Base-by-base conservation (phyloP, 2,888 invertebrate genomes). In the Papilio elwesi region DNA sequence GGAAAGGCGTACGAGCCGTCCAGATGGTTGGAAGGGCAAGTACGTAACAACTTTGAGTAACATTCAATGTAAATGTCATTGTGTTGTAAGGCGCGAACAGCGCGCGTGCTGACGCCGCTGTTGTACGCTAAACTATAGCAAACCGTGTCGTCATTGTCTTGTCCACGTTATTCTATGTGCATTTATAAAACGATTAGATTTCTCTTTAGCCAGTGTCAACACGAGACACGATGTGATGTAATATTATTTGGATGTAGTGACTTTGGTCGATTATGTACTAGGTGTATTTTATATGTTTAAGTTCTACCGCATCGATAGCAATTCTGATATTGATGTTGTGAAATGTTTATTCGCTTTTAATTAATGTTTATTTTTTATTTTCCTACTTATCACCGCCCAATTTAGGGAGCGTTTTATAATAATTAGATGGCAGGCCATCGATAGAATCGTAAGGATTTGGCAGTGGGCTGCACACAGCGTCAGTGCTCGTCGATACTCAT, bases 1-100 rank as follows among this genome's bases (percentile, higher is more conserved):
- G 99, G 97, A 99, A 99, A 95, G 99, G 99, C 96, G 99, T 99
- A 94, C 97, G 99, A 94, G 99, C 99, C 95, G 98, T 99, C 95
- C 98, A 98, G 96, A 97, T 98, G 97, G 98, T 98, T 95, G 98
- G 98, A 95, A 96, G 98, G 96, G 97, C 98, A 98, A 98, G 98
- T 98, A 98, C 96, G 98, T 98, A 97, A 90, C 86, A 81, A 83
- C 79, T 84, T 84, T 86, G 85, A 87, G 83, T 90, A 83, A 83
- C 82, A 82, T 82, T 90, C 88, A 87, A 78, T 91, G 91, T 92
- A 86, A 84, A 86, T 92, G 91, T 92, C 88, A 84, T 89, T 92
- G 92, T 93, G 91, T 88, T 92, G 92, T 91, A 87, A 81, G 85
- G 81, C 80, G 83, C 80, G 79, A 79, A 76, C 79, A 82, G 82